Evolutionary conservation across 2,888 invertebrate species (phyloP).

Genomic region (Scotopteryx bipunctaria): DNA sequence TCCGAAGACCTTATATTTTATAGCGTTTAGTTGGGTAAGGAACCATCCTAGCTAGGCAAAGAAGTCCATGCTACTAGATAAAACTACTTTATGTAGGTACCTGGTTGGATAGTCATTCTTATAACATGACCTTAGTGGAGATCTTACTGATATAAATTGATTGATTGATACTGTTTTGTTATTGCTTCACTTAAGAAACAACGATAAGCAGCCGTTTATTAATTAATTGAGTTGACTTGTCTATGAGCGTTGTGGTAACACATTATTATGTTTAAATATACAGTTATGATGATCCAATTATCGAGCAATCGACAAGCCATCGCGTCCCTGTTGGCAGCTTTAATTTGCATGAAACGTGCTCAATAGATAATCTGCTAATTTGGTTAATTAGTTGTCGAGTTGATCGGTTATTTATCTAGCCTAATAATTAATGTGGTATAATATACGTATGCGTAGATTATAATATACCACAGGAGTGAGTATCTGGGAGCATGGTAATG

Average conservation of each 20-base stretch:
- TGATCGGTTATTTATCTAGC: not conserved
- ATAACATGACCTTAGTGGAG: not conserved
- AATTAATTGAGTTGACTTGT: too few relatives aligned
- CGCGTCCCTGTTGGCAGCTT: not conserved
- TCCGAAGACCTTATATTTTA: too few relatives aligned
- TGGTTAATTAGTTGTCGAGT: constrained; percentile 1
- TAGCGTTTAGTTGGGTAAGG: too few relatives aligned
- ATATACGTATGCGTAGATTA: too few relatives aligned
- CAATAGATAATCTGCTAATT: constrained; percentile 5
- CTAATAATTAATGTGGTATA: not conserved
- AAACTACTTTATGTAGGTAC: not conserved
- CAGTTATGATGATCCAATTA: not conserved
- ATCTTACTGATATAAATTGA: not conserved
- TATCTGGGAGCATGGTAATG: too few relatives aligned
- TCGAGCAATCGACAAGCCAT: not conserved
- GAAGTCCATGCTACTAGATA: too few relatives aligned
- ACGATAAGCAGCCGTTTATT: not conserved
- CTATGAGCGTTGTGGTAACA: too few relatives aligned
- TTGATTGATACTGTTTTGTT: not conserved
- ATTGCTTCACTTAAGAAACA: not conserved
- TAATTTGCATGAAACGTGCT: constrained; percentile 7
- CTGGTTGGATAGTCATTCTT: not conserved
- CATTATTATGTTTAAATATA: too few relatives aligned
- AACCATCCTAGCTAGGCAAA: too few relatives aligned
- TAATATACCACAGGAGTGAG: too few relatives aligned